Base-by-base conservation (phyloP, 2,797 vertebrate genomes). In the Natrix natrix region DNA sequence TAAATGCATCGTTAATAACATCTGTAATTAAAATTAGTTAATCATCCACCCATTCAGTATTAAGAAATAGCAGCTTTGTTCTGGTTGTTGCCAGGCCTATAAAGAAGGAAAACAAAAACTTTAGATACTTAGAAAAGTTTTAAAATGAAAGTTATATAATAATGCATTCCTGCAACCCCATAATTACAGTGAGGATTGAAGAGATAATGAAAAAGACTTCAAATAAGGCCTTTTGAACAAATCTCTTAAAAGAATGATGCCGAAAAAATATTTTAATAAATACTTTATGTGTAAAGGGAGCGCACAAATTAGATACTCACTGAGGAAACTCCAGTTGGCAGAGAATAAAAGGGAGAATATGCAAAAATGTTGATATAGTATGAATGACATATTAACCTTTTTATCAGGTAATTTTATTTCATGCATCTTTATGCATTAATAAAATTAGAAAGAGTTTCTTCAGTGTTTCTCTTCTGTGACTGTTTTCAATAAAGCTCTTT, bases 41-140 rank as follows among this genome's bases (percentile, higher is more conserved):
- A 8, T 8, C 43, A 48, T 24, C 10, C 74, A 83, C 22, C 43
- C 4, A 10, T 83, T 20, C 17, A 59, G 17, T 59, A 48, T 83
- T 83, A 83, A 60, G 92, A 95, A 88, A 6, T 3, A 93, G 37
- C 94, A 60, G 4, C 1, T 83, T 0, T 43, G 1, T 90, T 91
- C 88, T 94, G 52, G 8, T 60, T 92, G 7, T 92, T 95, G 74
- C 91, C n/a, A 89, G 56, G 43, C 60, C 32, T 17, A 12, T 37
- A 63, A 20, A 37, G 66, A 66, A 11, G 59, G 87, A n/a, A 90
- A 86, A 28, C 69, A 87, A 66, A 52, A 55, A 32, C 0, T 17
- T n/a, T 88, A 57, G 32, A 57, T 37, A 32, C 14, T 63, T 16
- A 56, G 28, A 61, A 22, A 32, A n/a, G 2, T 7, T 55, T 91